phyloP scores from a whole-genome alignment of 2,888 invertebrate species.

The Megamerina dolium region DNA sequence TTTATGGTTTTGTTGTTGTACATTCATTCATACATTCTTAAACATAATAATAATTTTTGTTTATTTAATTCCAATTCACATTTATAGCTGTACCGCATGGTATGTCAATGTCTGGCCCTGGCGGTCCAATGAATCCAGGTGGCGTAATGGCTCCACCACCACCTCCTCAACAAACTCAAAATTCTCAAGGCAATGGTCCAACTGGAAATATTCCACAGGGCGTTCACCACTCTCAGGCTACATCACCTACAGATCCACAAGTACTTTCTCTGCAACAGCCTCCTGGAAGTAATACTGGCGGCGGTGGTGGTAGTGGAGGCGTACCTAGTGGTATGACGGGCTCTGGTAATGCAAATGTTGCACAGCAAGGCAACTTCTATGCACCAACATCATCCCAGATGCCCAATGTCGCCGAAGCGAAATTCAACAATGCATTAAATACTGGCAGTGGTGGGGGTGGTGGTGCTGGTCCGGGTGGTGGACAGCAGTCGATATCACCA shows the following conservation, averaged over 20 bases:
- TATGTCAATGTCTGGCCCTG: constrained; percentile 38
- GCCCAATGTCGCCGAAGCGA: constrained; percentile 38
- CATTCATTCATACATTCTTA: constrained; percentile 8
- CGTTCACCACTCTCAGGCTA: constrained; percentile 37
- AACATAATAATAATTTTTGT: constrained; percentile 4
- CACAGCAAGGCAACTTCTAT: constrained; percentile 29
- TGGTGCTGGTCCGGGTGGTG: constrained; percentile 26
- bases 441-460: constrained; percentile 29
- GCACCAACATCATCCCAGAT: constrained; percentile 37
- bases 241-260: constrained; percentile 38
- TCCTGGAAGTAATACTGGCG: constrained; percentile 1
- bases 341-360: constrained; percentile 26
- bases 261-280: constrained; percentile 36
- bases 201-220: constrained; percentile 18
- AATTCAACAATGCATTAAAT: constrained; percentile 33
- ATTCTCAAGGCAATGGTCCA: constrained; percentile 37
- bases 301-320: constrained; percentile 14
- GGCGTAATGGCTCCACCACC: constrained; percentile 45
- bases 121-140: constrained; percentile 41
- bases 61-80: constrained; percentile 2
- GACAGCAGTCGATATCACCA: constrained; percentile 32
- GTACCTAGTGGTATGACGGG: constrained; percentile 18
- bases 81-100: constrained; percentile 46
- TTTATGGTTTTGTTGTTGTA: constrained; percentile 1
- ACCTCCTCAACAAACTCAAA: constrained; percentile 44